These are phyloP conservation scores for Pediacus dermestoides DNA, from an alignment of 2,888 invertebrate species.

Conservation along the genomic window DNA sequence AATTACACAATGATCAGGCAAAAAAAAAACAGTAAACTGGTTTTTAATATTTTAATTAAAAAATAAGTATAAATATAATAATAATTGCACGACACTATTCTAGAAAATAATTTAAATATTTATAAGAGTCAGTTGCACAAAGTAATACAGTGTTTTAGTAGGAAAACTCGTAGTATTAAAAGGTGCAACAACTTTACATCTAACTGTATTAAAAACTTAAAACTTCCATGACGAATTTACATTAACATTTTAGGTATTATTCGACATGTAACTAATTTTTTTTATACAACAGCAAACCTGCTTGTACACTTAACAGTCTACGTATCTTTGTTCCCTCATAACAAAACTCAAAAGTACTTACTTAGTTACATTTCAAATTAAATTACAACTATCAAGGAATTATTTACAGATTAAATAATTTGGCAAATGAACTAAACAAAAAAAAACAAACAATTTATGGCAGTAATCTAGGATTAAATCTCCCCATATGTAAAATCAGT, in stretches of 20 bases:
- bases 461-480: conserved; percentile 80
- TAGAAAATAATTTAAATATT: conserved; percentile 18
- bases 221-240: conserved; percentile 7
- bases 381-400: no score
- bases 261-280: conserved; percentile 21
- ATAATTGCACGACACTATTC: conserved; percentile 16
- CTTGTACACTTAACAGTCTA: conserved; percentile 6
- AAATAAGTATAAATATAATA: conserved; percentile 8
- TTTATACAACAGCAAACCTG: conserved; percentile 6
- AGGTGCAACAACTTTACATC: conserved; percentile 5
- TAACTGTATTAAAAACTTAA: conserved; percentile 1
- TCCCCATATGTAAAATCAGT: conserved; percentile 81
- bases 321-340: conserved; percentile 6
- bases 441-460: conserved; percentile 53
- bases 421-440: conserved; percentile 8
- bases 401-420: no score
- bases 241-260: conserved; percentile 12
- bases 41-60: conserved; percentile 3
- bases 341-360: no score
- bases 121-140: conserved; percentile 8
- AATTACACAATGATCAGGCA: no score
- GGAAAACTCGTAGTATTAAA: conserved; percentile 8
- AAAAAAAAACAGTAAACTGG: no score
- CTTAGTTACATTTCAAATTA: conserved; percentile 21
- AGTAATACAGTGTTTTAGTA: conserved; percentile 8